Percentiles rank a stretch among this genome's conserved stretches.
Conservation (phyloP, 2,888 invertebrate genomes). For the Chironomus riparius region DNA sequence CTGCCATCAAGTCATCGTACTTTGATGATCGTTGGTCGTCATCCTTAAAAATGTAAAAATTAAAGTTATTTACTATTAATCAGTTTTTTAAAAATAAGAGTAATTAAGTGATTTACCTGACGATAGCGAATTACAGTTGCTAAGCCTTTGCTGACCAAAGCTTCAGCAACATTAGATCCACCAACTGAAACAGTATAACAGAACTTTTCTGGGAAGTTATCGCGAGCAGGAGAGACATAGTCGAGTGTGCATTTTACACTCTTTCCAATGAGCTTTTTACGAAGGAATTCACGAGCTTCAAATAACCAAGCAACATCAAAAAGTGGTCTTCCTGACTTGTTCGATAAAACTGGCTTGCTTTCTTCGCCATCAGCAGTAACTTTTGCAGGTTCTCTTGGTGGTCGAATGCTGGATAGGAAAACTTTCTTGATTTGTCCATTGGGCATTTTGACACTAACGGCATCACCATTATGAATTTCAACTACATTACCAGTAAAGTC, state of each 20-base stretch:
- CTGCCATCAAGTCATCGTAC: constrained; percentile 86
- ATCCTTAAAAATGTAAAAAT: constrained; percentile 45
- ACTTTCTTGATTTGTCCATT: constrained; percentile 79
- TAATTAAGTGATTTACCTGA: constrained; percentile 90
- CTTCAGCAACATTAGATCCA: constrained; percentile 87
- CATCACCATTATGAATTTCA: constrained; percentile 92
- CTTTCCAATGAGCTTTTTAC: constrained; percentile 92
- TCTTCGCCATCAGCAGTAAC: constrained; percentile 59
- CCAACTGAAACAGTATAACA: constrained; percentile 87
- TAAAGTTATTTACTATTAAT: too few species aligned
- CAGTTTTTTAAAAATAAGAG: too few species aligned
- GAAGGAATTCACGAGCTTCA: constrained; percentile 92
- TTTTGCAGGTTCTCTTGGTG: constrained; percentile 65
- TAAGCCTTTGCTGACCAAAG: constrained; percentile 81
- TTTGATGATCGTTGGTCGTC: constrained; percentile 92
- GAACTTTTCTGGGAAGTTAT: constrained; percentile 87
- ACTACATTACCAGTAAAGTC: constrained; percentile 74
- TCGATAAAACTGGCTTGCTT: constrained; percentile 50
- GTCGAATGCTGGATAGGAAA: constrained; percentile 90
- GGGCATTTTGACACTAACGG: constrained; percentile 71
- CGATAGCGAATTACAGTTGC: constrained; percentile 89
- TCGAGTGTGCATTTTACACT: constrained; percentile 87
- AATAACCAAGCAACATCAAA: constrained; percentile 99
- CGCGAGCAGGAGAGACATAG: constrained; percentile 91
- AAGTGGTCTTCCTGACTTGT: constrained; percentile 52